Percentiles rank a stretch among this genome's conserved stretches.
Evolutionary conservation across 2,888 invertebrate species (phyloP).

Genomic region (Dasypolia templi): DNA sequence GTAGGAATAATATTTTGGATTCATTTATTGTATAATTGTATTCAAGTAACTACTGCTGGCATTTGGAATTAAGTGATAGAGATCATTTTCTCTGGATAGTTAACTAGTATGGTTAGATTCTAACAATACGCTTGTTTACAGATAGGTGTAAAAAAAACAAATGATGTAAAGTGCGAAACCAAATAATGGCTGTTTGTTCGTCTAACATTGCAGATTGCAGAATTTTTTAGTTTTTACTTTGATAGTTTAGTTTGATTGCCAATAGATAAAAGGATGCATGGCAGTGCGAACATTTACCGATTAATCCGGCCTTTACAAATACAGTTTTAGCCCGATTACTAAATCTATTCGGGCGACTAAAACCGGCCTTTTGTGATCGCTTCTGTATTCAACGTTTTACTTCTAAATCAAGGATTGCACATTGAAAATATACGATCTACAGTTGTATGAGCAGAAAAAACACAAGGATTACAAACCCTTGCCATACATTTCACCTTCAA

Average conservation of each 20-base stretch:
- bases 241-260: conserved; percentile 50
- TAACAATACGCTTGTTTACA: not conserved
- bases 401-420: conserved; percentile 17
- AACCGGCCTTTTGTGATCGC: conserved; percentile 30
- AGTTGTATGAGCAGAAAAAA: not conserved
- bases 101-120: not conserved
- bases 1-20: not conserved
- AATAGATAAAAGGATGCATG: conserved; percentile 53
- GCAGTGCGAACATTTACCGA: conserved; percentile 46
- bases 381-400: conserved; percentile 19
- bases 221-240: conserved; percentile 32
- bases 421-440: not conserved
- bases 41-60: not conserved
- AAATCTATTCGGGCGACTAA: conserved; percentile 34
- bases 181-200: conserved; percentile 29
- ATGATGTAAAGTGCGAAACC: conserved; percentile 2
- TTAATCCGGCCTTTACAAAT: conserved; percentile 44
- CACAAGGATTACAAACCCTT: too few relatives aligned
- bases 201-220: conserved; percentile 45
- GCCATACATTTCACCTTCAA: not conserved
- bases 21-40: not conserved
- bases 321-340: conserved; percentile 45
- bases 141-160: conserved; percentile 22
- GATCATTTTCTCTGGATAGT: not conserved
- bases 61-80: not conserved